Evolutionary conservation across 2,888 invertebrate genomes (phyloP), one percentile per base, ranked within the genome.

Genomic region (Ectemnius continuus): DNA sequence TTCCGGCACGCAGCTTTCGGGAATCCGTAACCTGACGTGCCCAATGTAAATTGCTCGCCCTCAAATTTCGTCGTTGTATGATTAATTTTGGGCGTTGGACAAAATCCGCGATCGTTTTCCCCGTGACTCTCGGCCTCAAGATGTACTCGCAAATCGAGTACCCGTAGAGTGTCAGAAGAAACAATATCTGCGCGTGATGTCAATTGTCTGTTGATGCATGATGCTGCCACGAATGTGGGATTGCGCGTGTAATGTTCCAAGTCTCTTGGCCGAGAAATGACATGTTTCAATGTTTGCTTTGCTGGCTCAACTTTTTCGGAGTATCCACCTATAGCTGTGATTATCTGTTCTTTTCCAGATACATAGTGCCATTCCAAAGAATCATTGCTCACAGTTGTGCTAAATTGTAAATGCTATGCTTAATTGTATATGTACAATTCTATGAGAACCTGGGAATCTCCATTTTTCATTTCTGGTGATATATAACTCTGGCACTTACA

Each of bases 311-410:
- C 47, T 52, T 52, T 61, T 69, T 20, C 48, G 23, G 36, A 28
- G 47, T 14, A 16, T n/a, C 8, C 20, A 23, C 36, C 47, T 14
- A 52, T 26, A 52, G 48, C 2, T 23, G n/a, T 5, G 23, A 48
- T 48, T n/a, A 45, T 26, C 36, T 75, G 26, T 74, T 61, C n/a
- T 73, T 69, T 67, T 76, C 47, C 85, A 89, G 89, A 86, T 85
- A 85, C 63, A 70, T 84, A 86, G 88, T 88, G 88, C 86, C 87
- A 88, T 88, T 87, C 83, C 83, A 85, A 79, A 85, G 79, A 83
- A 85, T 75, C 75, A 78, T 88, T 87, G 87, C 87, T 88, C 85
- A 84, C 76, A 82, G 80, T 78, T 84, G 85, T 85, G 86, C 84
- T 85, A 85, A 88, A 84, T 67, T 82, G 67, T 78, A 76, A 81